Base-by-base conservation (phyloP, 2,113 vertebrate genomes). In the Limnothrissa miodon region DNA sequence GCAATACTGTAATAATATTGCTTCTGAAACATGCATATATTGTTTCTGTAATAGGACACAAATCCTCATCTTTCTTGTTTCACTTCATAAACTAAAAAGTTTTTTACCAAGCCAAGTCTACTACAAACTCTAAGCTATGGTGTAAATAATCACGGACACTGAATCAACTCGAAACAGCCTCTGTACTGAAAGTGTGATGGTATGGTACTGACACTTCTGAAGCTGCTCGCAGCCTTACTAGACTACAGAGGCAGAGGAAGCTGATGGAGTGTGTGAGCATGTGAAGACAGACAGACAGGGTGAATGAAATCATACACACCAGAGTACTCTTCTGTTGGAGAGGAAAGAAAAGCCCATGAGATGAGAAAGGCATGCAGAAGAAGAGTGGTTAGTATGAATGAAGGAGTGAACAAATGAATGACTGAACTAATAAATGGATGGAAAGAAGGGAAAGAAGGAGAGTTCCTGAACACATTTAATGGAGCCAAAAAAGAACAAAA, bases 241-340 rank as follows among this genome's bases (percentile, higher is more conserved):
- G 25, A 62, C n/a, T 10, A 7, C 2, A 9, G 46, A 48, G 7
- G 46, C 5, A 11, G 59, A 62, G 7, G 36, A 46, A 53, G 80
- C 11, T 45, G 23, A 42, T 74, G 70, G 19, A 36, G 23, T 17
- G 78, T 80, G 53, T 45, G 53, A 59, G 42, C 46, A 44, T 62
- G 21, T 66, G 29, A 48, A 36, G 53, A 78, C 33, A 33, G 80
- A 80, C 56, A 4, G 59, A n/a, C n/a, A 59, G 6, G 7, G 74
- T 62, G 11, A 79, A 62, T 56, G 79, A 86, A 87, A 90, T 92
- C 89, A 96, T 97, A 98, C 97, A 97, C 96, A 99, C 97, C 97
- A 95, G 96, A 98, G 93, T 96, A 99, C 92, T 98, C 96, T 84
- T 97, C 97, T 99, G 95, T 91, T 89, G 93, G 88, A 89, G 93